A percentile compares a stretch with the other conserved stretches of the same genome.
phyloP scores from a whole-genome alignment of 2,888 invertebrate species.

The Lysandra bellargus region DNA sequence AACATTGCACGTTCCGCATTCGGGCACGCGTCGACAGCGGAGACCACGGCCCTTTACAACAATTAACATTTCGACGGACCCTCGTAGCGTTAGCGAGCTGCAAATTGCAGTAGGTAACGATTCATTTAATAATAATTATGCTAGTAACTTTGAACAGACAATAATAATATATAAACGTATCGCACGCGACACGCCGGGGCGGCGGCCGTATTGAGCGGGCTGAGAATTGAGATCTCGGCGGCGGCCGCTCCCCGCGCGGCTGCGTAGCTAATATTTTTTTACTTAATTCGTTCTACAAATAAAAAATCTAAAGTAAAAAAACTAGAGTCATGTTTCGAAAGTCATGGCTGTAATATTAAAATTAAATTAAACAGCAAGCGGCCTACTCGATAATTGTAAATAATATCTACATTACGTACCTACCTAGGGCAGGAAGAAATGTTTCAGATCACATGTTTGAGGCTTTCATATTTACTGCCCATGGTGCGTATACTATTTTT shows the following conservation, averaged over 20 bases:
- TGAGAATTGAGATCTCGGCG: conserved; percentile 2
- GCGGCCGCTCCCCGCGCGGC: conserved; percentile 3
- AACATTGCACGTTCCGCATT: conserved; percentile 72
- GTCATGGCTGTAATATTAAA: conserved; percentile 43
- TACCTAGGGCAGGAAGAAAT: too few species aligned
- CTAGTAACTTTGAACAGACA: conserved; percentile 32
- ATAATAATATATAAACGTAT: conserved; percentile 24
- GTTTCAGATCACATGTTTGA: too few species aligned
- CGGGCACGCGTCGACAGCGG: conserved; percentile 42
- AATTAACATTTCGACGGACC: conserved; percentile 36
- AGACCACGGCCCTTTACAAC: conserved; percentile 33
- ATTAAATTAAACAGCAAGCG: neutral
- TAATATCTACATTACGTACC: too few species aligned
- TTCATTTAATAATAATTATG: neutral
- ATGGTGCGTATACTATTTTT: too few species aligned
- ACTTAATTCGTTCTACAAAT: conserved; percentile 31
- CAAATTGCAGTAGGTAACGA: conserved; percentile 30
- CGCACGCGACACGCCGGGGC: neutral
- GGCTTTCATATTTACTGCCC: too few species aligned
- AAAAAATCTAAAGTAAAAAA: conserved; percentile 21
- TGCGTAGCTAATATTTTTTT: neutral
- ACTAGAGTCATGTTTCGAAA: conserved; percentile 41
- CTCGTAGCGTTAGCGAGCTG: conserved; percentile 30
- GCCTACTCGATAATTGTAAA: too few species aligned
- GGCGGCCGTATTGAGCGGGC: neutral